A percentile compares a stretch with the other conserved stretches of the same genome.
phyloP scores from a whole-genome alignment of 2,797 vertebrate species.

The Threskiornis aethiopicus region DNA sequence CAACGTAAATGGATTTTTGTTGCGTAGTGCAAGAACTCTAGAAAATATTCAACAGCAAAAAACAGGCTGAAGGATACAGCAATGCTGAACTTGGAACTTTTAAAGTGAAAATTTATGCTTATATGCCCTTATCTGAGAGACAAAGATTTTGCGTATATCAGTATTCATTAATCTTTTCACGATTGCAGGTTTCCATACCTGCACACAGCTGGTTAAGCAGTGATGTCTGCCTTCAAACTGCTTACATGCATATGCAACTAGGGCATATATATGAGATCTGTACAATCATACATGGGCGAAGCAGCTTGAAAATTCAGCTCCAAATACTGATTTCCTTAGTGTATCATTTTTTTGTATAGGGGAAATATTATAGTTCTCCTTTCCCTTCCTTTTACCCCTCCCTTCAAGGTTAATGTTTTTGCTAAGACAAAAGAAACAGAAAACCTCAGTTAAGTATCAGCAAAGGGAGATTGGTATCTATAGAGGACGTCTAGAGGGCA shows the following conservation, averaged over 20 bases:
- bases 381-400: background rate
- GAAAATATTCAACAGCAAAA: background rate
- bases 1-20: background rate
- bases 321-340: background rate
- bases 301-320: background rate
- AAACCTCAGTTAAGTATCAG: background rate
- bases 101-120: background rate
- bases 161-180: background rate
- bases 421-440: conserved; percentile 36
- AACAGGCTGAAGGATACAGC: background rate
- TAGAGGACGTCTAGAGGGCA: conserved; percentile 24
- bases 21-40: background rate
- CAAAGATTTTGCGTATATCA: background rate
- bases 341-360: background rate
- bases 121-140: background rate
- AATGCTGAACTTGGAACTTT: background rate
- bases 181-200: background rate
- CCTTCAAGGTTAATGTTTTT: conserved; percentile 52
- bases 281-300: background rate
- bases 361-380: background rate
- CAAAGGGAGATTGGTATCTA: background rate
- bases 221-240: background rate
- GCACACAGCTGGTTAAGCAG: background rate
- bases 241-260: background rate
- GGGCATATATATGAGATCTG: background rate